A percentile compares a stretch with the other conserved stretches of the same genome.
Conservation (phyloP, 1,140 invertebrate species). For the Myzus persicae region DNA sequence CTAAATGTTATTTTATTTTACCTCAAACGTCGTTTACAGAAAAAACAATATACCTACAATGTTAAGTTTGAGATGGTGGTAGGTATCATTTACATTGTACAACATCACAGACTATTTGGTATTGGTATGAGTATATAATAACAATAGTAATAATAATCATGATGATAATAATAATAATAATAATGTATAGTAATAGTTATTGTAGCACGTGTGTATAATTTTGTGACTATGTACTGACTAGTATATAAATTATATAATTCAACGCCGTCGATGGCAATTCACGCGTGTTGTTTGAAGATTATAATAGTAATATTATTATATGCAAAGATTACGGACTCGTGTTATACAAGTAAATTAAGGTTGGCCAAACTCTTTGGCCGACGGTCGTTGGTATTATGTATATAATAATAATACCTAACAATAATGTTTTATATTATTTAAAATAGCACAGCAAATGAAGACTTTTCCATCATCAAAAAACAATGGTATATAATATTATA, state of each 20-base stretch:
- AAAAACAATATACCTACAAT: not conserved
- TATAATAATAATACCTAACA: not conserved
- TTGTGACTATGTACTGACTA: not conserved
- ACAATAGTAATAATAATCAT: not conserved
- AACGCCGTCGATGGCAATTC: not conserved
- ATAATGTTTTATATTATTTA: not conserved
- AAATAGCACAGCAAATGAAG: not conserved
- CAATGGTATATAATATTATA: not conserved
- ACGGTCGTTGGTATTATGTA: not conserved
- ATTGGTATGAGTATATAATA: not conserved
- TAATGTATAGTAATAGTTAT: not conserved
- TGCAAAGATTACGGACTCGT: not conserved
- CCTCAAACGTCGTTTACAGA: not conserved
- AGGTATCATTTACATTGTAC: not conserved
- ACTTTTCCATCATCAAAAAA: not conserved
- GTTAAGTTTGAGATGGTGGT: not conserved
- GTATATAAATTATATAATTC: not conserved
- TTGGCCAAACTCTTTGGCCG: not conserved
- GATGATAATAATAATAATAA: not conserved
- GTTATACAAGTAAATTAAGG: not conserved
- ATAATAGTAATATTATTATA: not conserved
- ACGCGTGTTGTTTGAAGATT: not conserved
- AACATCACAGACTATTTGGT: not conserved
- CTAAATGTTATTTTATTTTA: not conserved
- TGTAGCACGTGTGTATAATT: not conserved